Percentiles rank a stretch among this genome's conserved stretches.
phyloP scores from a whole-genome alignment of 2,113 vertebrate species.

The Oryctolagus cuniculus region DNA sequence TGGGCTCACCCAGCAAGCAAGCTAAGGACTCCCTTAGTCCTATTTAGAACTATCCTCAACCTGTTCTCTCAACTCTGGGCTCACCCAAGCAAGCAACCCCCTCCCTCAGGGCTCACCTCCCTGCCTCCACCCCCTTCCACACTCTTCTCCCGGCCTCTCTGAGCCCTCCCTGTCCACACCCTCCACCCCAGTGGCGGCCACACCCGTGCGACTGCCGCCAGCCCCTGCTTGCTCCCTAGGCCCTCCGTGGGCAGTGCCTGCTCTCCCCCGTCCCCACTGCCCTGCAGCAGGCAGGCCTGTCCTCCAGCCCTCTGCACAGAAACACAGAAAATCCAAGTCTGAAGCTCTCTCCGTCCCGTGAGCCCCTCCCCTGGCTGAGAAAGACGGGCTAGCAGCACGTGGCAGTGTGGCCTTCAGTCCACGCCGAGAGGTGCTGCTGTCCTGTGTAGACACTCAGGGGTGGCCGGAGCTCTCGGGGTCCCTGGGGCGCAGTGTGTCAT shows the following conservation, averaged over 20 bases:
- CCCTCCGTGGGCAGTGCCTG: background rate
- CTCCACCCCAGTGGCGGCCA: too few relatives aligned
- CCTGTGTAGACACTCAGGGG: background rate
- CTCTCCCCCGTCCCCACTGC: background rate
- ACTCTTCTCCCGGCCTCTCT: background rate
- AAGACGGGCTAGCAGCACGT: background rate
- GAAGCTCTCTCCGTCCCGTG: background rate
- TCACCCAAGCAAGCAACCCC: background rate
- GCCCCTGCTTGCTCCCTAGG: background rate
- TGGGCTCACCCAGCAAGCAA: background rate
- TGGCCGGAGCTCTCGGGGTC: background rate
- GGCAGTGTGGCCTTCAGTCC: too few relatives aligned
- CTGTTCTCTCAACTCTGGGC: background rate
- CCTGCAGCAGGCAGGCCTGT: background rate
- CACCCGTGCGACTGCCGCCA: too few relatives aligned
- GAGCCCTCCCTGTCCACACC: too few relatives aligned
- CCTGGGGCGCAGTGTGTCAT: too few relatives aligned
- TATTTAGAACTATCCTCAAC: background rate
- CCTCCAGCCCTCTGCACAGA: background rate
- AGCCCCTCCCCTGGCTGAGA: background rate
- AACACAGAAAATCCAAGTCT: background rate
- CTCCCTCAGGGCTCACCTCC: background rate
- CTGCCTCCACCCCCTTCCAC: background rate
- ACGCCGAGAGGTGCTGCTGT: too few relatives aligned
- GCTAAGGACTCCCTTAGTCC: background rate